A percentile compares a stretch with the other conserved stretches of the same genome.
Evolutionary conservation across 2,797 vertebrate species (phyloP).

Genomic region (Danio tinwini): DNA sequence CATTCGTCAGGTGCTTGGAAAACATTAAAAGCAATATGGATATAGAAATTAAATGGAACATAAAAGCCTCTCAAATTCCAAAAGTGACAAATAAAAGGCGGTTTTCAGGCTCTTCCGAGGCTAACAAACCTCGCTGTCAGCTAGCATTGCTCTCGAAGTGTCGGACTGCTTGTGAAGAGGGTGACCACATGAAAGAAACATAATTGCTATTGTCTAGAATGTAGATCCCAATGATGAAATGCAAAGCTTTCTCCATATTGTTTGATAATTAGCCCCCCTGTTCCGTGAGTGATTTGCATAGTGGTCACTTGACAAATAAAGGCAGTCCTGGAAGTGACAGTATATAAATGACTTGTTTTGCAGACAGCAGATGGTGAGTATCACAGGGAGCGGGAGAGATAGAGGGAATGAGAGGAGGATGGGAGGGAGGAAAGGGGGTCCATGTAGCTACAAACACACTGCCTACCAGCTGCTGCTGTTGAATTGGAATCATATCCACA

Average conservation of each 20-base stretch:
- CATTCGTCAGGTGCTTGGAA: neutral
- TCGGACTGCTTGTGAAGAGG: conserved; percentile 57
- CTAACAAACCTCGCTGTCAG: conserved; percentile 69
- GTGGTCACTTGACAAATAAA: conserved; percentile 87
- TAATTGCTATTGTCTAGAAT: conserved; percentile 62
- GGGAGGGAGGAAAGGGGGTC: conserved; percentile 71
- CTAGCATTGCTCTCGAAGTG: conserved; percentile 56
- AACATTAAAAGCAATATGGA: conserved; percentile 12
- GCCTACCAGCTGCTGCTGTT: conserved; percentile 89
- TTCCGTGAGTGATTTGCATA: conserved; percentile 82
- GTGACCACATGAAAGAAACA: conserved; percentile 61
- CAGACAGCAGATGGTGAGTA: conserved; percentile 94
- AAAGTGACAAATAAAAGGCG: conserved; percentile 49
- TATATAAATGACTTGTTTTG: conserved; percentile 91
- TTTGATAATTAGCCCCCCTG: conserved; percentile 80
- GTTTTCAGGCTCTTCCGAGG: conserved; percentile 62
- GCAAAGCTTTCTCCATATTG: conserved; percentile 71
- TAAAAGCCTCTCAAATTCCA: conserved; percentile 2
- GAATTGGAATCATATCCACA: conserved; percentile 62
- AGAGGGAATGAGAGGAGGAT: conserved; percentile 74
- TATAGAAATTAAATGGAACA: neutral
- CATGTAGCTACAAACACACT: conserved; percentile 78
- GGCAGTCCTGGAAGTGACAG: conserved; percentile 81
- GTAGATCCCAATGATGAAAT: conserved; percentile 70
- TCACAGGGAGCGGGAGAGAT: conserved; percentile 79